These are phyloP conservation scores for Jacana jacana DNA, from an alignment of 2,113 vertebrate genomes.

Conservation along the genomic window DNA sequence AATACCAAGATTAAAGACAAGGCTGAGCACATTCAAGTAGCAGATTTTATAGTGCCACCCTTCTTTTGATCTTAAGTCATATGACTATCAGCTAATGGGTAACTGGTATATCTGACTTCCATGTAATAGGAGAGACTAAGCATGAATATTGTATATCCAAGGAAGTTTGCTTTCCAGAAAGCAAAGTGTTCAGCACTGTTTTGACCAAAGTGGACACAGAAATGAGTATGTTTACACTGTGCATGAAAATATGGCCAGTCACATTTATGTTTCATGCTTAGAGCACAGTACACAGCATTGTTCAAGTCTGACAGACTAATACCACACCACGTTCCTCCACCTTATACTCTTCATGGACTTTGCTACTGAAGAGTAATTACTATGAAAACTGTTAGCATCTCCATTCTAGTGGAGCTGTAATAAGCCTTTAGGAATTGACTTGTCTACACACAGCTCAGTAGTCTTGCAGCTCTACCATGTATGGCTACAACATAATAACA, in stretches of 20 bases:
- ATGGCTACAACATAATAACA: background rate
- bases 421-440: background rate
- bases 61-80: background rate
- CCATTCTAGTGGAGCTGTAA: background rate
- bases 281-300: background rate
- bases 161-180: background rate
- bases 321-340: background rate
- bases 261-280: background rate
- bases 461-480: background rate
- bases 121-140: background rate
- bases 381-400: background rate
- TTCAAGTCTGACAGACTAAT: background rate
- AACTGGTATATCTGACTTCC: background rate
- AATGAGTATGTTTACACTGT: rapidly evolving
- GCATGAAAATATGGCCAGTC: background rate
- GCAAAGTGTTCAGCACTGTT: background rate
- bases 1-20: background rate
- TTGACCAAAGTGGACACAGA: background rate
- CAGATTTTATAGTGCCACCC: background rate
- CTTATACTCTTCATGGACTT: background rate
- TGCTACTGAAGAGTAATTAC: background rate
- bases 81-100: background rate
- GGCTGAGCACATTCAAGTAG: background rate
- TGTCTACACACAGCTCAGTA: background rate
- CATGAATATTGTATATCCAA: background rate